Percentiles rank a stretch among this genome's conserved stretches.
Evolutionary conservation across 2,888 invertebrate species (phyloP).

Genomic region (Eristalis tenax): DNA sequence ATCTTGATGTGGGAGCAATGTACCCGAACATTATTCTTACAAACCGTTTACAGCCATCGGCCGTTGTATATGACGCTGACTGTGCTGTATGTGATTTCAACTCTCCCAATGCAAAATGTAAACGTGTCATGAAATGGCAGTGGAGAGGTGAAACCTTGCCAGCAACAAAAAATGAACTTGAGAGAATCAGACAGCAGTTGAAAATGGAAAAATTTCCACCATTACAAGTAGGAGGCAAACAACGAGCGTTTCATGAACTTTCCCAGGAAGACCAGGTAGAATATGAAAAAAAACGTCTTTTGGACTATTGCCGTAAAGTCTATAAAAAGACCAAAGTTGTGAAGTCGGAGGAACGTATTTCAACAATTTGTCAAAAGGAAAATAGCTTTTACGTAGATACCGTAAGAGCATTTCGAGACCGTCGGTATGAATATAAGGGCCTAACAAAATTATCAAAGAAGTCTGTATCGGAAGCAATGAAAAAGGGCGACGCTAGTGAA

Average conservation of each 20-base stretch:
- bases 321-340: constrained; percentile 97
- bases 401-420: constrained; percentile 93
- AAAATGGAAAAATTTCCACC: constrained; percentile 98
- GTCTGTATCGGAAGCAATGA: constrained; percentile 89
- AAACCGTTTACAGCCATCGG: constrained; percentile 97
- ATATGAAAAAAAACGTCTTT: constrained; percentile 95
- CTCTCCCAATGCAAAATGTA: constrained; percentile 93
- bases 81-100: constrained; percentile 99
- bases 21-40: constrained; percentile 99
- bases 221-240: constrained; percentile 88
- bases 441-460: constrained; percentile 95
- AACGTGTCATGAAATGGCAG: constrained; percentile 97
- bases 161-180: constrained; percentile 89
- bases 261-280: constrained; percentile 90
- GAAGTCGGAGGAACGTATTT: constrained; percentile 90
- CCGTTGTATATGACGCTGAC: constrained; percentile 93
- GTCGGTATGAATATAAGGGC: constrained; percentile 98
- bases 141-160: constrained; percentile 88
- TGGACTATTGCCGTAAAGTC: constrained; percentile 96
- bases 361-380: constrained; percentile 98
- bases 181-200: constrained; percentile 96
- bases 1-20: constrained; percentile 99
- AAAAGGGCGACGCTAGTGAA: constrained; percentile 93
- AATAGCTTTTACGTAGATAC: constrained; percentile 99
- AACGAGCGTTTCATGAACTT: constrained; percentile 93